Evolutionary conservation across 2,113 vertebrate species (phyloP), one percentile per base, ranked within the genome.

Genomic region (Labeo rohita): DNA sequence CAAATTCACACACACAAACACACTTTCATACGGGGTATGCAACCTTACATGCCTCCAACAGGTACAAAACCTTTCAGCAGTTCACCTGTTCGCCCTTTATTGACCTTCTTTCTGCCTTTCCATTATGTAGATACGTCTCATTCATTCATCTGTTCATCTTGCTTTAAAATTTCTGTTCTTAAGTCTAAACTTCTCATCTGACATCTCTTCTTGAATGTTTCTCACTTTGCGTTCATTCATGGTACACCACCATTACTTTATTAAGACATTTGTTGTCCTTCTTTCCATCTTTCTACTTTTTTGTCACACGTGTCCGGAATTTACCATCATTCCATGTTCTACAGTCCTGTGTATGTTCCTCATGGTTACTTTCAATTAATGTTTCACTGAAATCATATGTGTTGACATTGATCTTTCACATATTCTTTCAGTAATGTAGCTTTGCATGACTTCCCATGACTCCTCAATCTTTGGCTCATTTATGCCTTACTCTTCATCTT

Each of bases 1-100:
- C 89, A 49, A 80, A 85, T 86, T 87, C 89, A 54, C 63, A 47
- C 56, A 56, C 61, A 68, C 12, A 52, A 18, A 47, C 9, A 77
- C 52, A 81, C 66, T 87, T 79, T 84, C 74, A 80, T 43, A 21
- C 12, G 15, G 45, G 85, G 56, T 36, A 61, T 74, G 43, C 76
- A 74, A 36, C 9, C n/a, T 23, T 49, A 39, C 9, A 36, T 45
- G 54, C 16, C 12, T 15, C 61, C 9, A n/a, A 66, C 65, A 87
- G 86, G 86, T 87, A 84, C 43, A 28, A 36, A 39, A 45, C 6
- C n/a, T 70, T 66, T 77, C 45, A 45, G 11, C 23, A 68, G 43
- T 18, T 68, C 12, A 21, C 8, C 61, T 36, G 56, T 85, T 78
- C 16, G 0, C 45, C 56, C 15, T 36, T 28, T 11, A 15, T 15